phyloP scores from a whole-genome alignment of 2,888 invertebrate species.

The Tetheella fluctuosa region DNA sequence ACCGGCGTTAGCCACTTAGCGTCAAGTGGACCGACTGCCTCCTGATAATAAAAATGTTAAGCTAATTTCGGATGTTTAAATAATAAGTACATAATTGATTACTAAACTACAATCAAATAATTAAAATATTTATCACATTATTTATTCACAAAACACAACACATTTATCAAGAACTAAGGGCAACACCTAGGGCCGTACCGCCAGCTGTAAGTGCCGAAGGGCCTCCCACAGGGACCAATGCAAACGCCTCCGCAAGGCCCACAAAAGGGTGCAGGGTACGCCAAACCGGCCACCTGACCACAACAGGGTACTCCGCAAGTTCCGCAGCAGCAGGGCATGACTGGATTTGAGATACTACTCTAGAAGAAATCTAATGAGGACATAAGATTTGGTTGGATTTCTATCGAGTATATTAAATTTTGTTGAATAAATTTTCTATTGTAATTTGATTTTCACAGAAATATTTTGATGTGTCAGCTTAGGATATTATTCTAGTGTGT shows the following conservation, averaged over 20 bases:
- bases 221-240: conserved; percentile 53
- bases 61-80: no score
- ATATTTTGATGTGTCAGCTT: background rate
- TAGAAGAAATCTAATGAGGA: background rate
- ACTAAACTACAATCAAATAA: background rate
- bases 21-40: no score
- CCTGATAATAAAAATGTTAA: no score
- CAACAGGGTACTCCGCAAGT: conserved; percentile 57
- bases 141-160: conserved; percentile 13
- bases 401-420: background rate
- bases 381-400: background rate
- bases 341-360: background rate
- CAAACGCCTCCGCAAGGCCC: conserved; percentile 54
- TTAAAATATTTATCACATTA: no score
- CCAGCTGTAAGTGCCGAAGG: conserved; percentile 71
- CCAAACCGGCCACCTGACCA: conserved; percentile 57
- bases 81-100: no score
- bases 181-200: conserved; percentile 49
- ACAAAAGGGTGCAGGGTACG: conserved; percentile 56
- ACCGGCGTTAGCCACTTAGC: no score
- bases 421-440: background rate
- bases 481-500: no score
- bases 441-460: background rate
- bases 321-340: conserved; percentile 30
- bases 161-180: conserved; percentile 25